Base-by-base conservation (phyloP, 2,797 vertebrate species). In the Diplodus sargus region DNA sequence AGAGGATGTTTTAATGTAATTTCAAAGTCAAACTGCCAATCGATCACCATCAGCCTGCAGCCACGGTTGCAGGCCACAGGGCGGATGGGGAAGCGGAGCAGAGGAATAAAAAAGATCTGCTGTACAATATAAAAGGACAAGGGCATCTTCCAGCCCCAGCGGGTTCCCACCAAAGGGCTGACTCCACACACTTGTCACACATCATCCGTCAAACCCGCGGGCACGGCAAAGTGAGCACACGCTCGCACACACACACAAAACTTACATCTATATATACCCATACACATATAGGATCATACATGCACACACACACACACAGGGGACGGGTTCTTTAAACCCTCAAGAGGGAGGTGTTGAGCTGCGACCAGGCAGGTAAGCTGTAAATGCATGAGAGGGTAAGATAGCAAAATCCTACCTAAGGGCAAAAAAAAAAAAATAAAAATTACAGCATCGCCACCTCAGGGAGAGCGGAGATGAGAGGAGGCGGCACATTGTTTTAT, bases 161-260 rank as follows among this genome's bases (percentile, higher is more conserved):
- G 81, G 90, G 88, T 87, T 80, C 85, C 83, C 90, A 88, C 88
- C 91, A 90, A 94, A 93, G 90, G 91, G 92, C 92, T 92, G 91
- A 93, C 90, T 92, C 89, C 88, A 91, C 90, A 91, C 84, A 90
- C 89, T 90, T 92, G 91, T 93, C 90, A 91, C 86, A 91, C 83
- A 89, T 89, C 90, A 94, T 93, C 90, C 74, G 81, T 93, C 93
- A 92, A 88, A 87, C 78, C 82, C 83, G 73, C 34, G n/a, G 57
- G 79, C 75, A 80, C 4, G 34, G 51, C 34, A 52, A 59, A 65
- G 79, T 45, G 74, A 56, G 54, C 1, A 28, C 63, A 54, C 34
- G 12, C 70, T 3, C 79, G 30, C 52, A 22, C 34, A 54, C 74
- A 69, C 78, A 70, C 64, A 48, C 70, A 74, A 22, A 77, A 57